Conservation (phyloP, 2,113 vertebrate species). For the Corythornis madagascariensis region DNA sequence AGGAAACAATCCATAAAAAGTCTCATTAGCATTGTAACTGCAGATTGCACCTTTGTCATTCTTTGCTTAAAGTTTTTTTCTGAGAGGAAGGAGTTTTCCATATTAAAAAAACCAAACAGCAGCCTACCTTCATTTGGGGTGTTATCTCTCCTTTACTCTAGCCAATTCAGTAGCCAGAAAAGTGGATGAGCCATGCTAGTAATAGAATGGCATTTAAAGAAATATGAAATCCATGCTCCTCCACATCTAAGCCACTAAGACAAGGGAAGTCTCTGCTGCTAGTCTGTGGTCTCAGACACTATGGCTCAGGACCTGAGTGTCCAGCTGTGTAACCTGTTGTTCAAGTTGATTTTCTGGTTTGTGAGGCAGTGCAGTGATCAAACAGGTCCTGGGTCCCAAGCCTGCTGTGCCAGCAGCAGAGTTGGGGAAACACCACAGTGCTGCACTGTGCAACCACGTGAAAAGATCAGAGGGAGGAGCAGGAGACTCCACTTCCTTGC, state of each 20-base stretch:
- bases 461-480: not conserved
- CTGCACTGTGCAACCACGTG: not conserved
- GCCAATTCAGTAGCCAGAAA: not conserved
- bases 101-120: not conserved
- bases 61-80: not conserved
- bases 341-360: not conserved
- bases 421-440: not conserved
- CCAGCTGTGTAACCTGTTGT: not conserved
- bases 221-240: not conserved
- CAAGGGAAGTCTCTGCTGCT: not conserved
- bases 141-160: not conserved
- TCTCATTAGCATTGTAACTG: conserved; percentile 14
- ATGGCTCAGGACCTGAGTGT: not conserved
- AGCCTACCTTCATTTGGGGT: not conserved
- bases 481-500: not conserved
- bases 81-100: not conserved
- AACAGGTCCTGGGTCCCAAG: not conserved
- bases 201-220: not conserved
- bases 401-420: not conserved
- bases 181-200: accelerated
- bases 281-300: not conserved
- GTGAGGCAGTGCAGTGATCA: not conserved
- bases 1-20: conserved; percentile 32
- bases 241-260: not conserved
- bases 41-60: not conserved